phyloP scores from a whole-genome alignment of 2,888 invertebrate species.

The Lottia gigantea region DNA sequence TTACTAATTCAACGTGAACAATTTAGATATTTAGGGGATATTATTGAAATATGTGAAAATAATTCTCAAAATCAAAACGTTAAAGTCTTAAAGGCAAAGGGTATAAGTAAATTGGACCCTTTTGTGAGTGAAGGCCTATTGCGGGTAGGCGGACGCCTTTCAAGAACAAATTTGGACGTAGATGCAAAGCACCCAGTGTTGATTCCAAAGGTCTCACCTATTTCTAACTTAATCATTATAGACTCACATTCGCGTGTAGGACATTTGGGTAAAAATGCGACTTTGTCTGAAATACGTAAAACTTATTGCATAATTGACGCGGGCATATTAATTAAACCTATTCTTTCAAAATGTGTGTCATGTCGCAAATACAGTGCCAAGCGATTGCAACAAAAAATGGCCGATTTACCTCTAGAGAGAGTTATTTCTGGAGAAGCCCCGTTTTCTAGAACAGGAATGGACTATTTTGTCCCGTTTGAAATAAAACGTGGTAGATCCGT shows the following conservation, averaged over 20 bases:
- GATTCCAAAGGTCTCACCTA: conserved; percentile 23
- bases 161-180: conserved; percentile 13
- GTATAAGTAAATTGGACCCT: conserved; percentile 23
- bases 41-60: background rate
- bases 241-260: conserved; percentile 21
- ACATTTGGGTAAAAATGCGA: conserved; percentile 31
- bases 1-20: conserved; percentile 8
- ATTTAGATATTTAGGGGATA: background rate
- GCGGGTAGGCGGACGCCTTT: conserved; percentile 22
- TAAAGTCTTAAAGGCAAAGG: conserved; percentile 14
- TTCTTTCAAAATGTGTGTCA: conserved; percentile 22
- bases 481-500: conserved; percentile 28
- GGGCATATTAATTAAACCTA: conserved; percentile 17
- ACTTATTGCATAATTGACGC: conserved; percentile 28
- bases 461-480: conserved; percentile 38
- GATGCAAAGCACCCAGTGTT: conserved; percentile 25
- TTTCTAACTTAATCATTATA: conserved; percentile 25
- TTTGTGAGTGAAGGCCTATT: conserved; percentile 17
- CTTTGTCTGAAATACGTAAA: conserved; percentile 20
- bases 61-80: background rate
- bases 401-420: conserved; percentile 25
- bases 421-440: conserved; percentile 25
- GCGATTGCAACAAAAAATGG: conserved; percentile 28
- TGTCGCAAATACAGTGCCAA: conserved; percentile 21
- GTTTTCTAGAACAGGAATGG: conserved; percentile 31